Evolutionary conservation across 2,113 vertebrate genomes (phyloP).

Genomic region (Pithys albifrons): DNA sequence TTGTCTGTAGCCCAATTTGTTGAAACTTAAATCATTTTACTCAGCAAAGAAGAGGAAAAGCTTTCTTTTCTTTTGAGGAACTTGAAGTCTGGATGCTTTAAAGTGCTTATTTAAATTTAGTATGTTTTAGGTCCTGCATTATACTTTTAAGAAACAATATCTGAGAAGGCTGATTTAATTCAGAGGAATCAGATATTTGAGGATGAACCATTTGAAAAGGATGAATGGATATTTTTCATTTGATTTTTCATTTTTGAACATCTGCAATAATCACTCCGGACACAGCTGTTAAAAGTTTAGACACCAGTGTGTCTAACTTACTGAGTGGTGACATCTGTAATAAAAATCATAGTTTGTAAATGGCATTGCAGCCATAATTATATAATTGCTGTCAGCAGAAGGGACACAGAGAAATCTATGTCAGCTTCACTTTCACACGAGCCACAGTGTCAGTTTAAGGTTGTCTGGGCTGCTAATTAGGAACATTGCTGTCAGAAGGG

Average conservation of each 20-base stretch:
- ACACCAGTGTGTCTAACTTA: background rate
- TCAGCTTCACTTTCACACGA: background rate
- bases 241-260: background rate
- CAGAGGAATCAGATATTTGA: background rate
- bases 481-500: background rate
- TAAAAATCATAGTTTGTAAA: background rate
- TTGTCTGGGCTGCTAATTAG: slow-evolving; percentile 7
- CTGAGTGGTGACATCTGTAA: background rate
- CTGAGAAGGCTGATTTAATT: background rate
- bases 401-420: background rate
- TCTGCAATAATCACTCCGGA: background rate
- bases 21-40: background rate
- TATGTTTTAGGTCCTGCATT: background rate
- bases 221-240: background rate
- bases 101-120: slow-evolving; percentile 1
- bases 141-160: background rate
- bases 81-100: background rate
- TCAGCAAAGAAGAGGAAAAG: background rate
- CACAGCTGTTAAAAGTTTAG: background rate
- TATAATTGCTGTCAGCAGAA: background rate
- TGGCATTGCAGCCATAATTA: background rate
- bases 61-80: slow-evolving; percentile 8
- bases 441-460: background rate
- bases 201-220: background rate
- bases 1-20: background rate